These are phyloP conservation scores for Helogale parvula DNA, from an alignment of 2,113 vertebrate genomes.

Conservation along the genomic window DNA sequence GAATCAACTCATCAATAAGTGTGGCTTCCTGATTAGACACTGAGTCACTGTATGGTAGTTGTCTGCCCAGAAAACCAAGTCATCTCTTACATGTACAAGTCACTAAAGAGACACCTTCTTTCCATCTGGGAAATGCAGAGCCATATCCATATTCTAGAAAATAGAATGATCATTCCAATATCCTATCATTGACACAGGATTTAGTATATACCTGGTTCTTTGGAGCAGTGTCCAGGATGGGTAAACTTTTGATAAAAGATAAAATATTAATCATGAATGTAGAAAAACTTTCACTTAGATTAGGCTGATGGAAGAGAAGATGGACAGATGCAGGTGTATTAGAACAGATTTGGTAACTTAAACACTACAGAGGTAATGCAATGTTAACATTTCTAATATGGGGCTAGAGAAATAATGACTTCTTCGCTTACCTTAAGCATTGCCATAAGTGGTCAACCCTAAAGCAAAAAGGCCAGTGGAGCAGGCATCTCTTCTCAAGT, in stretches of 20 bases:
- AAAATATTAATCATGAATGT: slow-evolving; percentile 1
- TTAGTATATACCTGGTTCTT: background rate
- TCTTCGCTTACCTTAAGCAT: slow-evolving; percentile 8
- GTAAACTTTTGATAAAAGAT: background rate
- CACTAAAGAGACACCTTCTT: slow-evolving; percentile 25
- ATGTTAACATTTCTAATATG: slow-evolving; percentile 10
- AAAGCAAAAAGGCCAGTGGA: background rate
- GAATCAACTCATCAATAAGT: background rate
- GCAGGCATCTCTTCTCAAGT: slow-evolving; percentile 4
- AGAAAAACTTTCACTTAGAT: background rate
- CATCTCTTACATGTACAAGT: background rate
- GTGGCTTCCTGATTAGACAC: background rate
- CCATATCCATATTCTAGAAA: background rate
- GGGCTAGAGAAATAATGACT: background rate
- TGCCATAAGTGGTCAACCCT: background rate
- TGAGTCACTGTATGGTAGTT: background rate
- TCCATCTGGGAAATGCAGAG: slow-evolving; percentile 11
- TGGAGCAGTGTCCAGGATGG: background rate
- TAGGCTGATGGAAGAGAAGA: background rate
- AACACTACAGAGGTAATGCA: background rate
- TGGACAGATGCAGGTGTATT: background rate
- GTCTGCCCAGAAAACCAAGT: slow-evolving; percentile 11
- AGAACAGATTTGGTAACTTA: background rate
- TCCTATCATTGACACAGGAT: background rate
- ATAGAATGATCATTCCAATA: background rate